Evolutionary conservation across 2,113 vertebrate genomes (phyloP).

Genomic region (Chaetura pelagica): DNA sequence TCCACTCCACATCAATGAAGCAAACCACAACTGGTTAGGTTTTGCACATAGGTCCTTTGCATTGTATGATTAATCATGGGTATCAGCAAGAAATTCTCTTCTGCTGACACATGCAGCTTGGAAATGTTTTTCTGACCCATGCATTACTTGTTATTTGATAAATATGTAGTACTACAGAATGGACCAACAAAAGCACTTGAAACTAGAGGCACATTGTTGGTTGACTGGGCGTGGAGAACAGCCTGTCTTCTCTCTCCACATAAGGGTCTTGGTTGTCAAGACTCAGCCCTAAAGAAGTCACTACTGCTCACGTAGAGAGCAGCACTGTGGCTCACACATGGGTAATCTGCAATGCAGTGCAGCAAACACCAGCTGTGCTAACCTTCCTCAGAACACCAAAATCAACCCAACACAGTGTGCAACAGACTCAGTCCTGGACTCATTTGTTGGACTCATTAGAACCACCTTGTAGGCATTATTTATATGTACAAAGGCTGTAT

Average conservation of each 20-base stretch:
- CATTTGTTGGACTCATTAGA: background rate
- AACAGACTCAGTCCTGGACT: background rate
- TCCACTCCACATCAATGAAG: background rate
- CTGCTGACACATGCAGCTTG: background rate
- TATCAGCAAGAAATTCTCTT: background rate
- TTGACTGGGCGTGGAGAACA: no score
- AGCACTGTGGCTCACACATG: background rate
- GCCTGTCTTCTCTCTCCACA: no score
- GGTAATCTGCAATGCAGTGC: fast-evolving
- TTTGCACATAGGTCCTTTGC: background rate
- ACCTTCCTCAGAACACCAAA: background rate
- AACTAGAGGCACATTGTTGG: background rate
- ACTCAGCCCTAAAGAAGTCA: background rate
- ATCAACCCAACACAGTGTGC: fast-evolving
- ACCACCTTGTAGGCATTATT: background rate
- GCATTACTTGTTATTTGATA: background rate
- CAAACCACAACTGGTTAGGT: background rate
- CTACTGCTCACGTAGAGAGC: fast-evolving
- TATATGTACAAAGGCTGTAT: background rate
- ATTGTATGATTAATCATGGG: background rate
- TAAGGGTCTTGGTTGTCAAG: background rate
- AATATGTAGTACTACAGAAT: background rate
- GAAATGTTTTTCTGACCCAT: background rate
- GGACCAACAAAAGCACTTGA: background rate
- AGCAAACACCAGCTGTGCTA: background rate